Percentiles rank a stretch among this genome's conserved stretches.
Conservation (phyloP, 2,888 invertebrate genomes). For the Caenorhabditis auriculariae region DNA sequence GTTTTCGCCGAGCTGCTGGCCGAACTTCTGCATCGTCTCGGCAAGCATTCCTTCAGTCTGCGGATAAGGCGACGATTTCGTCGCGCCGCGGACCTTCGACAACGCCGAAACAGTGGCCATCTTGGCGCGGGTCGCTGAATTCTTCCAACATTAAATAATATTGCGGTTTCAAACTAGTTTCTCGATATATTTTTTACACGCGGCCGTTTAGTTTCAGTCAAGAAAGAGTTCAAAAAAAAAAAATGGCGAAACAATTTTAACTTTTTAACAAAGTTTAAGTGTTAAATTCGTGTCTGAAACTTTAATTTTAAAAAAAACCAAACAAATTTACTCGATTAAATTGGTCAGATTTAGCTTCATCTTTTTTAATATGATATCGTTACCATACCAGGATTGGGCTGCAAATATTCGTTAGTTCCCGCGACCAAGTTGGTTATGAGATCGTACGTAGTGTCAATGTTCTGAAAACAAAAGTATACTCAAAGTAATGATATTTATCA, state of each 20-base stretch:
- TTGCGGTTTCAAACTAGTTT: not conserved
- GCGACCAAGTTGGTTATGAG: slow-evolving; percentile 92
- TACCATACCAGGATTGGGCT: slow-evolving; percentile 95
- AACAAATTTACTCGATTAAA: too few relatives aligned
- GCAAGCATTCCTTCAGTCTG: slow-evolving; percentile 97
- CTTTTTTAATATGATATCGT: too few relatives aligned
- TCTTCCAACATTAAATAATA: not conserved
- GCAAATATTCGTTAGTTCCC: slow-evolving; percentile 97
- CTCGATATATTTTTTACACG: not conserved
- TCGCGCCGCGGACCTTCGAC: slow-evolving; percentile 78
- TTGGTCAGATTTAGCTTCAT: too few relatives aligned
- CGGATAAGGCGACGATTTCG: slow-evolving; percentile 84
- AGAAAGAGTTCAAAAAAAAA: not conserved
- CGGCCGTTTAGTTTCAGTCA: not conserved
- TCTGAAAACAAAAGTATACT: slow-evolving; percentile 70
- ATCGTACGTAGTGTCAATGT: slow-evolving; percentile 96
- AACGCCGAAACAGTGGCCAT: slow-evolving; percentile 71
- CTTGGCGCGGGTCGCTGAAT: slow-evolving; percentile 69
- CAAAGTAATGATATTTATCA: slow-evolving; percentile 98
- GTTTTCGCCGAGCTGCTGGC: slow-evolving; percentile 91
- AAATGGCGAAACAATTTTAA: not conserved
- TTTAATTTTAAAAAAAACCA: too few relatives aligned
- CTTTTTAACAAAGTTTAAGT: not conserved
- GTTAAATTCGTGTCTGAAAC: too few relatives aligned
- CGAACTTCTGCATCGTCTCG: slow-evolving; percentile 92